phyloP scores from a whole-genome alignment of 2,113 vertebrate species.

The Micronycteris hirsuta region DNA sequence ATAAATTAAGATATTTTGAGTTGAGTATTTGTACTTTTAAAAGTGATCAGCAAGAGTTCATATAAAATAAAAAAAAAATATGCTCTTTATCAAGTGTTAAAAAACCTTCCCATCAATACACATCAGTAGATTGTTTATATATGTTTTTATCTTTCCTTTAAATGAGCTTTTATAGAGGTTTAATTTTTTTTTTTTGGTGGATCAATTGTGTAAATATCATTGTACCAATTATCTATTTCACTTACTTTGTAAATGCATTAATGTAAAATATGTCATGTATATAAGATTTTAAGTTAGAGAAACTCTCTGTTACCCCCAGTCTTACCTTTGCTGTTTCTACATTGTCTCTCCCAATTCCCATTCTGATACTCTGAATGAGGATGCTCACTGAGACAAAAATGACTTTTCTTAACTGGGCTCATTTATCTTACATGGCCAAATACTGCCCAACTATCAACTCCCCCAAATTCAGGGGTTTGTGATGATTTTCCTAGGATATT shows the following conservation, averaged over 20 bases:
- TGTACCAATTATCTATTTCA: background rate
- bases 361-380: background rate
- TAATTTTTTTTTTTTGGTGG: background rate
- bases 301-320: rapidly evolving
- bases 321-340: background rate
- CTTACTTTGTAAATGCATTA: background rate
- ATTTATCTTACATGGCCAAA: background rate
- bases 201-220: background rate
- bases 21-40: background rate
- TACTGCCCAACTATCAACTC: background rate
- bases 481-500: background rate
- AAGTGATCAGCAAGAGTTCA: background rate
- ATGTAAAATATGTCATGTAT: background rate
- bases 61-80: background rate
- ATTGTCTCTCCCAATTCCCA: too few species aligned
- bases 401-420: background rate
- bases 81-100: background rate
- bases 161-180: background rate
- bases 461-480: background rate
- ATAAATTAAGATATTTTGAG: background rate
- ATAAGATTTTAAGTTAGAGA: background rate
- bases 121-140: background rate
- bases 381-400: background rate
- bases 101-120: background rate
- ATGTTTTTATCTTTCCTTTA: background rate